A percentile compares a stretch with the other conserved stretches of the same genome.
These are phyloP conservation scores for Morpho helenor DNA, from an alignment of 2,888 invertebrate genomes.

Conservation along the genomic window DNA sequence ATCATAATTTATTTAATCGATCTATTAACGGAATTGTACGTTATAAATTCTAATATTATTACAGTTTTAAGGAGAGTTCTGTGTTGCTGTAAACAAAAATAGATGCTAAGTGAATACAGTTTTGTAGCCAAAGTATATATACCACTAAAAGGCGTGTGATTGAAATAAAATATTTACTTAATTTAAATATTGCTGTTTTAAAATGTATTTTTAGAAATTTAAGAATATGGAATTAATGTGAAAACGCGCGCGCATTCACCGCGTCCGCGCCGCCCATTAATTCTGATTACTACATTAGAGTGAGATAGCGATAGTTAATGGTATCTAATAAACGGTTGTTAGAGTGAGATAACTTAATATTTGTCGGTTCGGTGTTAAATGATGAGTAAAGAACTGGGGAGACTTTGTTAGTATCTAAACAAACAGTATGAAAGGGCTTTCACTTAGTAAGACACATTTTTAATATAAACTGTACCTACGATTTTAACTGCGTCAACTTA, in stretches of 20 bases:
- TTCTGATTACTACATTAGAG: conserved; percentile 54
- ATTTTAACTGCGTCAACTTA: no score
- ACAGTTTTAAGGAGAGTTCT: no score
- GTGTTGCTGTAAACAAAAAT: no score
- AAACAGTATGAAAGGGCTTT: conserved; percentile 6
- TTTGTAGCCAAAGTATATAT: no score
- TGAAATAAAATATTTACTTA: neutral
- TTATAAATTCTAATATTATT: no score
- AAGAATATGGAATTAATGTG: conserved; percentile 18
- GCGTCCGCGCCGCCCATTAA: conserved; percentile 34
- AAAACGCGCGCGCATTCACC: conserved; percentile 53
- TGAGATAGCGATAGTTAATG: conserved; percentile 40
- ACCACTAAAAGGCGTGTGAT: no score
- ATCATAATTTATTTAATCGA: no score
- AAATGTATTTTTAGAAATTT: neutral
- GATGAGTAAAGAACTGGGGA: neutral
- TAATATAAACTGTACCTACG: no score
- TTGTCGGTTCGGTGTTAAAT: neutral
- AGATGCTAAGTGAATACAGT: no score
- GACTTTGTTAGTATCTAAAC: conserved; percentile 4
- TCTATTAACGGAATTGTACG: no score
- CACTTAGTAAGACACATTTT: neutral
- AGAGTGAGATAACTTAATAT: conserved; percentile 36
- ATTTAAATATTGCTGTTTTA: neutral
- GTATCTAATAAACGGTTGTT: conserved; percentile 27